Evolutionary conservation across 1,140 invertebrate species (phyloP), one percentile per base, ranked within the genome.

Genomic region (Diorhabda carinulata): DNA sequence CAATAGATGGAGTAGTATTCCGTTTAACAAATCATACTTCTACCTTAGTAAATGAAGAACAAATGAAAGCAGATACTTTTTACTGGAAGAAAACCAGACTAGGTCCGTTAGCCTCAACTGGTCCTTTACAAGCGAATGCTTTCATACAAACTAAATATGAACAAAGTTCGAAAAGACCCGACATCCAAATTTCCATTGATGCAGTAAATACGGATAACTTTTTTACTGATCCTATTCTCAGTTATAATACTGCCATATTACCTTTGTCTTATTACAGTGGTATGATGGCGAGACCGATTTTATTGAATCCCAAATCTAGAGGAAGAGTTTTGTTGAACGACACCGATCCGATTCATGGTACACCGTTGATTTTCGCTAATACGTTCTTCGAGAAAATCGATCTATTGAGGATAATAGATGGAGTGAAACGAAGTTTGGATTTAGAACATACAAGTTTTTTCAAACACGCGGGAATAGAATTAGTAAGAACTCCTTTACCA

Each of bases 321-420:
- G 90, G 90, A 6, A 78, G 78, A 9, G 82, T 92, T 6, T 73
- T 81, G 70, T 76, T 92, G 2, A 84, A 82, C 63, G 83, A 78
- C 41, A 83, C 78, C 3, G 83, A 87, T 86, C 86, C 91, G 74
- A 66, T 79, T 60, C 79, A 78, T 40, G 84, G 86, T 2, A 80
- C 84, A 68, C 92, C 91, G 3, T 68, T 87, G 43, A 87, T 93
- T 61, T 85, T 88, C 74, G 85, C 91, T 3, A 89, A 89, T 71
- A 91, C 89, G 73, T 85, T 90, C 57, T 70, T 85, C n/a, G 83
- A 87, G 60, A 68, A 77, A 61, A 78, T 81, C n/a, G 88, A 89
- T 76, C 71, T 88, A 40, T 66, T 81, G 9, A 82, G 81, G 8
- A 78, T 88, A 63, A 77, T 88, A 4, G 85, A 83, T 75, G 86